Base-by-base conservation (phyloP, 2,888 invertebrate species). In the Criorhina ranunculi region DNA sequence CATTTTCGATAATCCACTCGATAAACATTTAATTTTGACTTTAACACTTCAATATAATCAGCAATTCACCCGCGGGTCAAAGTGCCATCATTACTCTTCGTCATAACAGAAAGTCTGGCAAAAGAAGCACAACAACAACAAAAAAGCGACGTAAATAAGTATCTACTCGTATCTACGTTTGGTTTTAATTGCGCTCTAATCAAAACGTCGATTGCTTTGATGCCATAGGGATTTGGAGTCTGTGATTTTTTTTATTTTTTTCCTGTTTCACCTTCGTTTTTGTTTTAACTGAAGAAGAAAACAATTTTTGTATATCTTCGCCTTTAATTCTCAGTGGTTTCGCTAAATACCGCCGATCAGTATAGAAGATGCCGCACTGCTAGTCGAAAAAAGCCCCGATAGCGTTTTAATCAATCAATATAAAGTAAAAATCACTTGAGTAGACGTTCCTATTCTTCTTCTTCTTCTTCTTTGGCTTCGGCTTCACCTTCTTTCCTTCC, bases 121-220 rank as follows among this genome's bases (percentile, higher is more conserved):
- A 62, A 9, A 60, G 19, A 59, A 62, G 57, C 42, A 12, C 62
- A 57, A 17, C n/a, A 37, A 24, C 19, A 9, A 17, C 15, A 57
- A 31, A 9, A 37, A 33, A 51, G 40, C 51, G 31, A 46, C 57
- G 44, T 53, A 19, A 40, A 70, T 42, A 42, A 33, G 64, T 69
- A 76, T 59, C 57, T 69, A 57, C 24, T 24, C 9, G 24, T 42
- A 29, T 49, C 7, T 72, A 35, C 60, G 73, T 69, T 62, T 75
- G 69, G 62, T 79, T 85, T 85, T 79, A 85, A 85, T 85, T 85
- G 79, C 73, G 67, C 73, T 85, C 75, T 79, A 79, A 79, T 85
- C 83, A 85, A 75, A 24, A 85, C 69, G 79, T 79, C 79, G 79
- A 85, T 85, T 73, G 83, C 62, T 69, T 75, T 62, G 57, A 73